Evolutionary conservation across 2,888 invertebrate genomes (phyloP).

Genomic region (Lumbricus terrestris): DNA sequence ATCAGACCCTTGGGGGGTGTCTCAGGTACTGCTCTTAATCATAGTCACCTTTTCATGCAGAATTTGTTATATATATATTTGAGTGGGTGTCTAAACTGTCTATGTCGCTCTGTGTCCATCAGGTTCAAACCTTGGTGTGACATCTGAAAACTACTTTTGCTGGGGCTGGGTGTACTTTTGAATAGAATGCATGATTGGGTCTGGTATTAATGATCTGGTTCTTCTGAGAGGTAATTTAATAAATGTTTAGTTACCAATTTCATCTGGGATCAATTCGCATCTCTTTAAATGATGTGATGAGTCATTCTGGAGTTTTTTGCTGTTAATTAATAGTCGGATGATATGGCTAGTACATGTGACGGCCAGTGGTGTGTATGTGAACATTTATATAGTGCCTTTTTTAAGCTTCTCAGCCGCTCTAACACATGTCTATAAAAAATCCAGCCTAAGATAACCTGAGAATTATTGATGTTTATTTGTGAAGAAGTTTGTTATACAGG

Average conservation of each 20-base stretch:
- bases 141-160: neutral
- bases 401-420: neutral
- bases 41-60: neutral
- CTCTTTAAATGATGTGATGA: neutral
- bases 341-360: neutral
- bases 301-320: neutral
- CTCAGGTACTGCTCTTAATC: too few relatives aligned
- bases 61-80: neutral
- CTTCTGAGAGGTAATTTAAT: neutral
- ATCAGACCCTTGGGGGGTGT: too few relatives aligned
- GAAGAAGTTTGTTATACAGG: neutral
- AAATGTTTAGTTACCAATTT: neutral
- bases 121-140: too few relatives aligned
- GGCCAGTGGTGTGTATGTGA: neutral
- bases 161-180: neutral
- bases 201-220: neutral
- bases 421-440: neutral
- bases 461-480: neutral
- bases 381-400: neutral
- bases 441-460: neutral
- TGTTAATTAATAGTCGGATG: neutral
- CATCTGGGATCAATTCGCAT: neutral
- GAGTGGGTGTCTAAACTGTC: too few relatives aligned
- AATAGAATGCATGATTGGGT: neutral
- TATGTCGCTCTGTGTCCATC: too few relatives aligned